Conservation (phyloP, 2,797 vertebrate genomes). For the Syngnathus acus region DNA sequence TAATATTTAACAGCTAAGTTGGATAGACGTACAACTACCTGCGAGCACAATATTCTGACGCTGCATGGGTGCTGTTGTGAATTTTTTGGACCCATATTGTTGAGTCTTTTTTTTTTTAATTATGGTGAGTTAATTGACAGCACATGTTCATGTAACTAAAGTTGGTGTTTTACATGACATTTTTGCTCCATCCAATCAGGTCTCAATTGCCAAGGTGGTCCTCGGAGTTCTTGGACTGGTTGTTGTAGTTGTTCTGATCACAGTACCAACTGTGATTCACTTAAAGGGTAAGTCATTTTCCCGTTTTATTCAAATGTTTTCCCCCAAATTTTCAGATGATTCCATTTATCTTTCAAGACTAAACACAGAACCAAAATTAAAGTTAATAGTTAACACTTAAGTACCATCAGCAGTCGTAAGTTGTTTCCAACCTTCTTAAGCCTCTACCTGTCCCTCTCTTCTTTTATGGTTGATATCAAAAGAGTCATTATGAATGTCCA, state of each 20-base stretch:
- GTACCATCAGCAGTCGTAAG: not conserved
- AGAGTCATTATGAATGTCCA: not conserved
- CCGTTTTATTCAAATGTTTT: no score
- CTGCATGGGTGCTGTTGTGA: not conserved
- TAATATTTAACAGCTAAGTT: conserved; percentile 65
- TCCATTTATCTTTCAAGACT: not conserved
- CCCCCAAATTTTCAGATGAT: no score
- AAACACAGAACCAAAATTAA: not conserved
- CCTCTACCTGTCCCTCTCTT: conserved; percentile 10
- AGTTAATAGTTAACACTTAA: not conserved
- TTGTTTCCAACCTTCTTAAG: not conserved
- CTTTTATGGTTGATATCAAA: conserved; percentile 15
- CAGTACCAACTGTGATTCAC: conserved; percentile 63
- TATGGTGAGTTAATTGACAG: conserved; percentile 2
- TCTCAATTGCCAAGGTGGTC: conserved; percentile 54
- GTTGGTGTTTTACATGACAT: not conserved
- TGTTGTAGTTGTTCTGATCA: conserved; percentile 61
- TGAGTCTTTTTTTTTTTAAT: conserved; percentile 10
- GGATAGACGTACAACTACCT: not conserved
- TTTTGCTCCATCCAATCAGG: conserved; percentile 26
- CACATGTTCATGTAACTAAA: not conserved
- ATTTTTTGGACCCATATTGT: not conserved
- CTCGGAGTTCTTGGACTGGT: conserved; percentile 53
- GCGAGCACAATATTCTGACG: not conserved
- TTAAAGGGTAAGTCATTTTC: conserved; percentile 55